Evolutionary conservation across 2,797 vertebrate species (phyloP).

Genomic region (Epinephelus coioides): DNA sequence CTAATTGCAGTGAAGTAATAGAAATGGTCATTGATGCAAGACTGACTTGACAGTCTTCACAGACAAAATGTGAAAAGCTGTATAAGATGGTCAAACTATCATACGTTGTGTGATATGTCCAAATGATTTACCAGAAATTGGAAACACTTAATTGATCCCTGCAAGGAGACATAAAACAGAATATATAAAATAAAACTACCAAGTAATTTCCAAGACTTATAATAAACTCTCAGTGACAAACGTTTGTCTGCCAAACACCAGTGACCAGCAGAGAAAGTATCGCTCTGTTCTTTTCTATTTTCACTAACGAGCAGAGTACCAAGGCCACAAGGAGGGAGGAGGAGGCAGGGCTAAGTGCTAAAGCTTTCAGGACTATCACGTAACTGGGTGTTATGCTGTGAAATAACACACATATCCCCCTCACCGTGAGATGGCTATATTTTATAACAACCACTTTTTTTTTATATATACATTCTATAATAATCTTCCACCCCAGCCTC

Average conservation of each 20-base stretch:
- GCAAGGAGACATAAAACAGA: too few relatives aligned
- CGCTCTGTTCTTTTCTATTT: background rate
- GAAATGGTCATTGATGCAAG: background rate
- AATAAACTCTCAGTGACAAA: background rate
- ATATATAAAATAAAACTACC: background rate
- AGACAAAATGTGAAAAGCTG: too few relatives aligned
- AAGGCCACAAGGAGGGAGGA: background rate
- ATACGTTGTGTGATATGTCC: too few relatives aligned
- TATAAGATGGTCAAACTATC: too few relatives aligned
- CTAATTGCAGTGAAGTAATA: background rate
- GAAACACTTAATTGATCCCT: too few relatives aligned
- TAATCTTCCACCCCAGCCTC: background rate
- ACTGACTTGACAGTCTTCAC: background rate
- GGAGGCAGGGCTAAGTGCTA: background rate
- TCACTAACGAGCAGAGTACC: background rate
- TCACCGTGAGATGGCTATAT: background rate
- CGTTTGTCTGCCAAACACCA: background rate
- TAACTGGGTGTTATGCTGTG: slow-evolving; percentile 20
- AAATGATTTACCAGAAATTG: too few relatives aligned
- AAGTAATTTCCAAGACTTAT: background rate
- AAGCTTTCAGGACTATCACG: slow-evolving; percentile 1
- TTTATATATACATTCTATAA: too few relatives aligned
- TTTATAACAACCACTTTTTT: background rate
- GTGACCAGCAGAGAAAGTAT: background rate
- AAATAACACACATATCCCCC: slow-evolving; percentile 19